These are phyloP conservation scores for Orthonychiurus folsomi DNA, from an alignment of 2,888 invertebrate species.

Conservation along the genomic window DNA sequence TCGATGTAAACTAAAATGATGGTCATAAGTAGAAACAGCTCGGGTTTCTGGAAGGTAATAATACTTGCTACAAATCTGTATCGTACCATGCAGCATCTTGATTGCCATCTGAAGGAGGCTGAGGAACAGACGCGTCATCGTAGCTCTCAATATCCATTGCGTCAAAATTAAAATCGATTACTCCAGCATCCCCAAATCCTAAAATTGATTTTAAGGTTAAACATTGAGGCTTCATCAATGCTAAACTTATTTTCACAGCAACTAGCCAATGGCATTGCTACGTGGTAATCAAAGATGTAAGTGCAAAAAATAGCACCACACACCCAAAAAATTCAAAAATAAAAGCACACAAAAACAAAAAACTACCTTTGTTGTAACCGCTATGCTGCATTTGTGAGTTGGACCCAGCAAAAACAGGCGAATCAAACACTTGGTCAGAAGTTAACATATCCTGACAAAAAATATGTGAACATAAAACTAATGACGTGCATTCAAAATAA, in stretches of 20 bases:
- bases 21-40: too few species aligned
- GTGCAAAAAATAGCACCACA: too few species aligned
- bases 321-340: too few species aligned
- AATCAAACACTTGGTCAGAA: constrained; percentile 83
- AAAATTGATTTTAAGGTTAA: too few species aligned
- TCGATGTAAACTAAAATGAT: too few species aligned
- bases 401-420: constrained; percentile 72
- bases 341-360: neutral
- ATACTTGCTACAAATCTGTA: constrained; percentile 76
- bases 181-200: constrained; percentile 41
- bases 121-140: constrained; percentile 52
- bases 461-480: constrained; percentile 29
- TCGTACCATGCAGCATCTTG: constrained; percentile 96
- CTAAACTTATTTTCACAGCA: neutral
- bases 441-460: constrained; percentile 70
- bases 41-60: too few species aligned
- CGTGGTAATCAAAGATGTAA: neutral
- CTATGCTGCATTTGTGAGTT: constrained; percentile 66
- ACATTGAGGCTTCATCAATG: too few species aligned
- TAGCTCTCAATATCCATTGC: constrained; percentile 39
- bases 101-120: constrained; percentile 80
- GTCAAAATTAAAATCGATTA: constrained; percentile 41
- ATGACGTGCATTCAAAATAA: constrained; percentile 19
- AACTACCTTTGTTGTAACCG: constrained; percentile 41
- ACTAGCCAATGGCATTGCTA: neutral